phyloP scores from a whole-genome alignment of 2,797 vertebrate genomes.

The Lemur catta region DNA sequence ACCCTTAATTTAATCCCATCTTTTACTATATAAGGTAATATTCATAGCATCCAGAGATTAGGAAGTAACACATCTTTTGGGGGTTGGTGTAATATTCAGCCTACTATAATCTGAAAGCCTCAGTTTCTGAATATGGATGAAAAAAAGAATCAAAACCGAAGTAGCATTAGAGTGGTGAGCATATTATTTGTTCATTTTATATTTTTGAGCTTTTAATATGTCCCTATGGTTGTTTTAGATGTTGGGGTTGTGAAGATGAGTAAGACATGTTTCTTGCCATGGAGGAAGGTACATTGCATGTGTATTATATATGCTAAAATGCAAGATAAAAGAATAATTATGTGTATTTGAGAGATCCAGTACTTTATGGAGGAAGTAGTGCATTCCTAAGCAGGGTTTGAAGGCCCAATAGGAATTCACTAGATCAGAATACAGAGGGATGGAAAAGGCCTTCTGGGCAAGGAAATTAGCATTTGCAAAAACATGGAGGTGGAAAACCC shows the following conservation, averaged over 20 bases:
- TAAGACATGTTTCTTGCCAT: constrained; percentile 7
- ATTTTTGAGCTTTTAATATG: constrained; percentile 26
- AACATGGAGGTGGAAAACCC: neutral
- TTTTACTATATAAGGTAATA: neutral
- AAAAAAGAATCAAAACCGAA: neutral
- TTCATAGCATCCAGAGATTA: neutral
- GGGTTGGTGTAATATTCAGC: neutral
- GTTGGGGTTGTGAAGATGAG: neutral
- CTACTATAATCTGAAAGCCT: neutral
- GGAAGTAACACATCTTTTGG: neutral
- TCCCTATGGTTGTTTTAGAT: neutral
- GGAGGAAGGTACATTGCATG: neutral
- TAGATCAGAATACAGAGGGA: neutral
- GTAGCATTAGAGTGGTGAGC: neutral
- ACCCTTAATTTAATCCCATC: neutral
- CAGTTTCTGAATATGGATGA: neutral
- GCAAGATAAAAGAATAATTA: neutral
- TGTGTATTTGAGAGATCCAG: neutral
- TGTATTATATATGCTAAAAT: neutral
- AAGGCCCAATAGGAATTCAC: neutral
- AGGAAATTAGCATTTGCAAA: neutral
- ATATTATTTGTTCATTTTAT: neutral
- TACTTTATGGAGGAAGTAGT: constrained; percentile 24
- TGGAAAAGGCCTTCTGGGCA: neutral
- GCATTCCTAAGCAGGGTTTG: neutral